Conservation (phyloP, 2,113 vertebrate species). For the Neogale vison region DNA sequence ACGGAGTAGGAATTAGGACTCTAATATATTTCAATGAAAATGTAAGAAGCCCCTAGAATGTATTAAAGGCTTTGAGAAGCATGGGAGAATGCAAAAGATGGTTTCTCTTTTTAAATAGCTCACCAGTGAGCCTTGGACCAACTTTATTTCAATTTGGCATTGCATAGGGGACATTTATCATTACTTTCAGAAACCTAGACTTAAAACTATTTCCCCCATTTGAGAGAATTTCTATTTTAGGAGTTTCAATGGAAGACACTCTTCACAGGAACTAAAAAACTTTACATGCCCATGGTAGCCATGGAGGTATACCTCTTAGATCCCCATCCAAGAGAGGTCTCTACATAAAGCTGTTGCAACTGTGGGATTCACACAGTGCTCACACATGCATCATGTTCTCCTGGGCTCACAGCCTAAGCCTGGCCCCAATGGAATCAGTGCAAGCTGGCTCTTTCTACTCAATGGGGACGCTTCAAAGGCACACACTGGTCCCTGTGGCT, state of each 20-base stretch:
- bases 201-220: not conserved
- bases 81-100: not conserved
- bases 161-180: not conserved
- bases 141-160: not conserved
- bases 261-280: not conserved
- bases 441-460: not conserved
- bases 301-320: rapidly evolving
- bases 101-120: not conserved
- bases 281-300: rapidly evolving
- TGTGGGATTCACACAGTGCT: rapidly evolving
- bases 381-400: not conserved
- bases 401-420: not conserved
- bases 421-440: rapidly evolving
- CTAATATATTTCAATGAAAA: not conserved
- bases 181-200: not conserved
- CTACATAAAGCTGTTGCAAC: not conserved
- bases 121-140: not conserved
- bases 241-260: not conserved
- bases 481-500: rapidly evolving
- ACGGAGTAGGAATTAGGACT: not conserved
- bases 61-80: not conserved
- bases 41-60: not conserved
- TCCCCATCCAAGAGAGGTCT: not conserved
- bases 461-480: not conserved
- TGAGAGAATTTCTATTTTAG: not conserved